Evolutionary conservation across 2,797 vertebrate genomes (phyloP).

Genomic region (Sus cebifrons): DNA sequence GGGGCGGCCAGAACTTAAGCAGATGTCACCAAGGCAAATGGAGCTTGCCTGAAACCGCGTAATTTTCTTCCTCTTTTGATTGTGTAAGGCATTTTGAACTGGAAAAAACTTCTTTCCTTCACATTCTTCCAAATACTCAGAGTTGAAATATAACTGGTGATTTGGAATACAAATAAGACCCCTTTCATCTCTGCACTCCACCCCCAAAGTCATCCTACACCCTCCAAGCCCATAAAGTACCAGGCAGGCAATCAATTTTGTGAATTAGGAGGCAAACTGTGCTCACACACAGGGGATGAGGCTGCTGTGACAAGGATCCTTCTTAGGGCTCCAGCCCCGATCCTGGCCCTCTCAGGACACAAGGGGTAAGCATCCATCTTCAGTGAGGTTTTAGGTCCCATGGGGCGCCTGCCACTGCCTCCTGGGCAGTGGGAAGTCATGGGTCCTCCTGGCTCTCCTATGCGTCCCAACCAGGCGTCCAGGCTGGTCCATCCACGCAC

Average conservation of each 20-base stretch:
- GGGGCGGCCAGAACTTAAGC: not conserved
- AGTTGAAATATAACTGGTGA: conserved; percentile 74
- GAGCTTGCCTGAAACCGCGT: conserved; percentile 79
- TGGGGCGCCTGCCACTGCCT: conserved; percentile 11
- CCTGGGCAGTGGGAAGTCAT: conserved; percentile 54
- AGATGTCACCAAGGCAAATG: conserved; percentile 20
- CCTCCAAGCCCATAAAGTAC: not conserved
- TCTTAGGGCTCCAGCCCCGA: conserved; percentile 59
- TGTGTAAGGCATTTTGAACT: conserved; percentile 89
- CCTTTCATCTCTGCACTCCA: not conserved
- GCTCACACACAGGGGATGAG: not conserved
- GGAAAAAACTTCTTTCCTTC: conserved; percentile 75
- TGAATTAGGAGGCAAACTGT: not conserved
- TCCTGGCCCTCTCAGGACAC: conserved; percentile 75
- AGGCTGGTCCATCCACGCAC: conserved; percentile 73
- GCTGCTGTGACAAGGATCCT: not conserved
- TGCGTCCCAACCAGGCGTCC: not conserved
- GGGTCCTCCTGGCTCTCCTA: conserved; percentile 43
- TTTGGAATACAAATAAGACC: conserved; percentile 78
- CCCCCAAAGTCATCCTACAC: not conserved
- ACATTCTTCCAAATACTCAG: conserved; percentile 72
- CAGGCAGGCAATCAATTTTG: conserved; percentile 33
- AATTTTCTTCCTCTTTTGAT: conserved; percentile 73
- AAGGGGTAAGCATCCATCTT: conserved; percentile 72
- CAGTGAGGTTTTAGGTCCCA: not conserved